Percentiles rank a stretch among this genome's conserved stretches.
Conservation (phyloP, 2,888 invertebrate species). For the Nebria brevicollis region DNA sequence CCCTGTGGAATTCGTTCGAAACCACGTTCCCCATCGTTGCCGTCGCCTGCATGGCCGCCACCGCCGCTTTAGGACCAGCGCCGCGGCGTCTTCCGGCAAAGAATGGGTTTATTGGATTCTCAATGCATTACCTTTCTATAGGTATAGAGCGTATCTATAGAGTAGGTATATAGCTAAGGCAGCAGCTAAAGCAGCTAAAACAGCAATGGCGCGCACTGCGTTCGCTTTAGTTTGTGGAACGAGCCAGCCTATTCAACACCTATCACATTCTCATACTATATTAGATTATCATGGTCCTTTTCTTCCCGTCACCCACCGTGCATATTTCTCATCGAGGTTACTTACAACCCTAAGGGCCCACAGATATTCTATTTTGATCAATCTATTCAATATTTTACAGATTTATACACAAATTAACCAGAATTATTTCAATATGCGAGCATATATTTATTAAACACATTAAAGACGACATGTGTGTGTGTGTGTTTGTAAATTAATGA, state of each 20-base stretch:
- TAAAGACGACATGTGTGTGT: too few relatives aligned
- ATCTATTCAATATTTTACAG: neutral
- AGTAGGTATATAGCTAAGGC: neutral
- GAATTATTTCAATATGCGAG: too few relatives aligned
- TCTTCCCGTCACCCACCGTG: too few relatives aligned
- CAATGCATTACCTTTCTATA: slow-evolving; percentile 27
- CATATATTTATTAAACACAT: too few relatives aligned
- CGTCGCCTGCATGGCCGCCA: neutral
- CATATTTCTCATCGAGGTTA: too few relatives aligned
- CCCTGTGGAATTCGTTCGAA: slow-evolving; percentile 23
- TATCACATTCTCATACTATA: slow-evolving; percentile 13
- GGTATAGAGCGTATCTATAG: neutral
- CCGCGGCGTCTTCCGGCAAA: slow-evolving; percentile 12
- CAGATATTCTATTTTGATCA: slow-evolving; percentile 23
- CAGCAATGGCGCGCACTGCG: neutral
- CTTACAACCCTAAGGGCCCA: too few relatives aligned
- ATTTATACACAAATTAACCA: too few relatives aligned
- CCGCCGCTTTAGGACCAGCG: neutral
- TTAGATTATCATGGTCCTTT: neutral
- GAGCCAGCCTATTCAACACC: neutral
- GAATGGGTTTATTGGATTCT: slow-evolving; percentile 42
- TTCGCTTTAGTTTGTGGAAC: neutral
- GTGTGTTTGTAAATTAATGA: too few relatives aligned
- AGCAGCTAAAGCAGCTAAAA: neutral
- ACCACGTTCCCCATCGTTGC: neutral